These are phyloP conservation scores for Chlamydotis undulata DNA, from an alignment of 2,113 vertebrate genomes.

Conservation along the genomic window DNA sequence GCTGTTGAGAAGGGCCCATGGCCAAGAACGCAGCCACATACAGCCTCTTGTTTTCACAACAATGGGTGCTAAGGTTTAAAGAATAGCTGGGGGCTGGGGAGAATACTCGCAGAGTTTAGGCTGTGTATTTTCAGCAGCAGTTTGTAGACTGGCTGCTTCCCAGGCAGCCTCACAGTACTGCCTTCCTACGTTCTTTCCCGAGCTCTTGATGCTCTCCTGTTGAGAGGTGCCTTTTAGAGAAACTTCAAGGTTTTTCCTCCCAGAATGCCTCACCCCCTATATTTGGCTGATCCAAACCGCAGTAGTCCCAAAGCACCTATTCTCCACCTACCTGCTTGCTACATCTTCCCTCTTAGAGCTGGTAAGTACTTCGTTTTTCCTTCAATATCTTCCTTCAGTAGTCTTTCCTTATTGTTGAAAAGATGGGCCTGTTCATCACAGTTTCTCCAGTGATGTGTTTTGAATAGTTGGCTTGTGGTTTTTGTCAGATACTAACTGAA, in stretches of 20 bases:
- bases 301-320: background rate
- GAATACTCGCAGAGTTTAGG: background rate
- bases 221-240: slow-evolving; percentile 17
- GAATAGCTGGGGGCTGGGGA: background rate
- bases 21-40: background rate
- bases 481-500: background rate
- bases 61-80: background rate
- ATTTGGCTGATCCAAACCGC: background rate
- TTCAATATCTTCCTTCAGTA: background rate
- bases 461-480: background rate
- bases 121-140: background rate
- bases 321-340: slow-evolving; percentile 16
- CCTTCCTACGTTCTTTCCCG: background rate
- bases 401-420: background rate
- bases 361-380: slow-evolving; percentile 18
- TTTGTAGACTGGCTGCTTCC: background rate
- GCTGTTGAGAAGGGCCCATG: background rate
- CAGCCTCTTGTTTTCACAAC: background rate
- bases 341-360: background rate
- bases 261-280: background rate
- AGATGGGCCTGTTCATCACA: background rate
- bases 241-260: background rate
- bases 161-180: background rate
- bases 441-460: background rate
- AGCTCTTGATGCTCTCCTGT: background rate